Base-by-base conservation (phyloP, 2,113 vertebrate genomes). In the Poicephalus gulielmi region DNA sequence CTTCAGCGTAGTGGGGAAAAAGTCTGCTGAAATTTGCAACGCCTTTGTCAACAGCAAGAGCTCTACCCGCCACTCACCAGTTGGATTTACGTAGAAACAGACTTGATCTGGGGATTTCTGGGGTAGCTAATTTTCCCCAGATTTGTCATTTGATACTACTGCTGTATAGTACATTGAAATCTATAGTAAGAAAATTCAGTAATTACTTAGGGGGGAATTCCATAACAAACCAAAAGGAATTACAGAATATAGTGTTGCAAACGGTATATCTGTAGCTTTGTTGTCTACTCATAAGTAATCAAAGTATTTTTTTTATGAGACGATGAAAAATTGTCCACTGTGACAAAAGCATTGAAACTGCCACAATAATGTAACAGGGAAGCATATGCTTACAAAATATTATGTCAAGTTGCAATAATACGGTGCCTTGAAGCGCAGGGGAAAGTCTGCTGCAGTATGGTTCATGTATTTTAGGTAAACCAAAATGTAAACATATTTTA, bases 11-110 rank as follows among this genome's bases (percentile, higher is more conserved):
- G n/a, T 70, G 83, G 53, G 90, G 64, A 88, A 94, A 90, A 74
- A 24, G 52, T 66, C 49, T 74, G 27, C 50, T 46, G n/a, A 90
- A 92, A 92, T 97, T 94, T 95, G 88, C 92, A 92, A 86, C 41
- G 37, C 28, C 12, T 88, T 74, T 90, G 59, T 67, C 71, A 86
- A 27, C 64, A 77, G 23, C 70, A 64, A 69, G 67, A 80, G 12
- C 14, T 91, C 52, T 79, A 53, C 57, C 35, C 47, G 27, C 30
- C 41, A 31, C 20, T 70, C 3, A 6, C 16, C 47, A 71, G 30
- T 28, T 20, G 18, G 46, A 81, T 86, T 78, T 88, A 47, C 43
- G n/a, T 59, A 59, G 31, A 63, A 39, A 44, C 7, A 49, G 9
- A 37, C 35, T 49, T 79, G 35, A 78, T 88, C 90, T 69, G 4